phyloP scores from a whole-genome alignment of 1,140 invertebrate species.

The Chrysomallon squamiferum region DNA sequence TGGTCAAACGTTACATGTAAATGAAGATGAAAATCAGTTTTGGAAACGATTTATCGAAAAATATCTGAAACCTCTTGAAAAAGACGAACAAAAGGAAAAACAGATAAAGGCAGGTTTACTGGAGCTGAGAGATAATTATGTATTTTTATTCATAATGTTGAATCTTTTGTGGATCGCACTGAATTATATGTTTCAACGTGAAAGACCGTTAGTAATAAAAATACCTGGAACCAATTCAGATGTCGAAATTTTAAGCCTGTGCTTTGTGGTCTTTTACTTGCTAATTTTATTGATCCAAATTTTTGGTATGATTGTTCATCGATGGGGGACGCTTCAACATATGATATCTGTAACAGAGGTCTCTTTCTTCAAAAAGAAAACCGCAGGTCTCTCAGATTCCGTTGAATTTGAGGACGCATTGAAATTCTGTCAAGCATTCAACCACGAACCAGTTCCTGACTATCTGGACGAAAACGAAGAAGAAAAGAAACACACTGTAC shows the following conservation, averaged over 20 bases:
- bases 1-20: slow-evolving; percentile 24
- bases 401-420: no score
- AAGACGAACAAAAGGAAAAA: slow-evolving; percentile 28
- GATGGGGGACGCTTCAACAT: slow-evolving; percentile 95
- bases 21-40: slow-evolving; percentile 28
- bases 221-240: slow-evolving; percentile 20
- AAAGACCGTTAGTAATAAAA: slow-evolving; percentile 22
- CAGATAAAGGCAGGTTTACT: slow-evolving; percentile 56
- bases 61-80: slow-evolving; percentile 45
- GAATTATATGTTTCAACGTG: slow-evolving; percentile 58
- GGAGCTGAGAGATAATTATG: slow-evolving; percentile 46
- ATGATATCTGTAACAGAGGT: slow-evolving; percentile 92
- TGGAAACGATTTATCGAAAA: slow-evolving; percentile 40
- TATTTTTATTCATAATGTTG: slow-evolving; percentile 47
- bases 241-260: slow-evolving; percentile 21
- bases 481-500: no score
- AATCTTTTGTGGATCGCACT: slow-evolving; percentile 59
- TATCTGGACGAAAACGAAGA: no score
- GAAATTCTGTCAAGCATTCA: no score
- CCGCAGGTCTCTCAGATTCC: no score
- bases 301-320: slow-evolving; percentile 65
- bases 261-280: slow-evolving; percentile 63
- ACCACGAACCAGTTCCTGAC: no score
- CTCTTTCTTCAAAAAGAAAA: no score
- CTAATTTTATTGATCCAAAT: slow-evolving; percentile 63